phyloP scores from a whole-genome alignment of 2,888 invertebrate genomes.

The Rhaphigaster nebulosa region DNA sequence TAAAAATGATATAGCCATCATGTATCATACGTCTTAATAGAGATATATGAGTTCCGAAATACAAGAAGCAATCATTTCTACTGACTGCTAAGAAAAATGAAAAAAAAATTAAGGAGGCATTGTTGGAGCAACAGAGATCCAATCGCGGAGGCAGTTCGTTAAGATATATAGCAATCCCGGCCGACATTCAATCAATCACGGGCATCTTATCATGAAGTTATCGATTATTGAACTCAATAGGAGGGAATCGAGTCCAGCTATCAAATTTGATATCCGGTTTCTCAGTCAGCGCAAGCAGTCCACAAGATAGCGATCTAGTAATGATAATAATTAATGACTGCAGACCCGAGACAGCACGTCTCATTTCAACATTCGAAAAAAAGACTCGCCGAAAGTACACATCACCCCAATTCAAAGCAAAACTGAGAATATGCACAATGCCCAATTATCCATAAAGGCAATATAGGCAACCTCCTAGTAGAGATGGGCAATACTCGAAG shows the following conservation, averaged over 20 bases:
- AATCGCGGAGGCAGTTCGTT: neutral
- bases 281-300: neutral
- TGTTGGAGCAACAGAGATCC: neutral
- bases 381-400: too few relatives aligned
- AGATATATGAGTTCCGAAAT: neutral
- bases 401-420: too few relatives aligned
- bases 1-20: too few relatives aligned
- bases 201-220: neutral
- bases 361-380: too few relatives aligned
- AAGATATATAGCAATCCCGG: neutral
- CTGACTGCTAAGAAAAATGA: neutral
- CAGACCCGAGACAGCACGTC: too few relatives aligned
- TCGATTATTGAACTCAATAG: conserved; percentile 24
- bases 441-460: too few relatives aligned
- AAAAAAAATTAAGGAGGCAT: conserved; percentile 8
- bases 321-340: neutral
- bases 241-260: neutral
- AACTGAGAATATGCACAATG: too few relatives aligned
- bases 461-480: too few relatives aligned
- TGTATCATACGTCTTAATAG: neutral
- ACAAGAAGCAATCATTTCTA: neutral
- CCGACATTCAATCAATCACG: conserved; percentile 3
- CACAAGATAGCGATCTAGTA: neutral
- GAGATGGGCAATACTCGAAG: too few relatives aligned
- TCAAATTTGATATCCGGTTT: neutral